Evolutionary conservation across 2,888 invertebrate genomes (phyloP), one percentile per base, ranked within the genome.

Genomic region (Drosophila lacicola): DNA sequence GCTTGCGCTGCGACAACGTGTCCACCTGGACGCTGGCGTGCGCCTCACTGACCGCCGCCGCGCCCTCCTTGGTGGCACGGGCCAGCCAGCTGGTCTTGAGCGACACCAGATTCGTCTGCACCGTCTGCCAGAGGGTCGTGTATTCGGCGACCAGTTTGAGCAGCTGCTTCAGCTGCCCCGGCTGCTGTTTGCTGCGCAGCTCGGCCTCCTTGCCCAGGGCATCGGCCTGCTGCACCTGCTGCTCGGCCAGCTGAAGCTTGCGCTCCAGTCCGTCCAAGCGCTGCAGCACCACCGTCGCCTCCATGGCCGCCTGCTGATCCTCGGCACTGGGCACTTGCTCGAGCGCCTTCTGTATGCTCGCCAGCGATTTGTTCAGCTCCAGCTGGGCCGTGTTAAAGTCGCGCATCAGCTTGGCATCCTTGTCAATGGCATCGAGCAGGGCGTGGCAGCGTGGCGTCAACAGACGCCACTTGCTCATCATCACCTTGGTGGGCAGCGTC

Each of bases 21-120:
- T 97, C 95, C 1, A 97, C 97, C 93, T 97, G 97, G 5, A 96
- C 95, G 0, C 95, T 95, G 0, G 95, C 94, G 84, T 97, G 49
- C 2, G 73, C 33, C 17, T 82, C 86, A 2, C 33, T 96, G 72
- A 96, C 95, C 10, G 10, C 94, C 93, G 47, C 95, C 94, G 95
- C 94, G 1, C 94, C 93, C 63, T 94, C 94, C 4, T 56, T 57
- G 25, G 82, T 70, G 77, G 91, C 85, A 85, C 91, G 67, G 65
- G 90, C 68, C 77, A 91, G 8, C 93, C 92, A 86, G 83, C 92
- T 73, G n/a, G 90, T 89, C 84, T 93, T 94, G 0, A 94, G 82
- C 4, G 90, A 91, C 2, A 91, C 90, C 0, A 95, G 93, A 29
- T 94, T 92, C 3, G 92, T 91, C 45, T 94, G 94, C 29, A 96